Conservation (phyloP, 2,888 invertebrate genomes). For the Calameuta pallipes region DNA sequence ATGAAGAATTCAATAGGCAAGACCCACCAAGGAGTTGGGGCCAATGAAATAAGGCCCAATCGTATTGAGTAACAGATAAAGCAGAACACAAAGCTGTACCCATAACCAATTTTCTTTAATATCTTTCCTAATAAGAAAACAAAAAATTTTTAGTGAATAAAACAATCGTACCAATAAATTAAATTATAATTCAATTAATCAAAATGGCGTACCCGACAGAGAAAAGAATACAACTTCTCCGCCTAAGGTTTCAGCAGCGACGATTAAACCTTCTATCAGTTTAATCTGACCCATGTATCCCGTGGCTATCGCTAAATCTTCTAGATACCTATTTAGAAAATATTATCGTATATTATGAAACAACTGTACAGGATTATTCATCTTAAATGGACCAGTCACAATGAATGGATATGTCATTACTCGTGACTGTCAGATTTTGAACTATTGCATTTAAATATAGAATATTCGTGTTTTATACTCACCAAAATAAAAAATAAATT, state of each 20-base stretch:
- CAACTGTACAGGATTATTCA: neutral
- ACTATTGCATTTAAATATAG: neutral
- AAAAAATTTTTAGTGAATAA: neutral
- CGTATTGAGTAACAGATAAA: slow-evolving; percentile 82
- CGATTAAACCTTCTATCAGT: slow-evolving; percentile 81
- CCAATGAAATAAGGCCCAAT: slow-evolving; percentile 79
- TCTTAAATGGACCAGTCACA: neutral
- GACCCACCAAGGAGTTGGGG: slow-evolving; percentile 85
- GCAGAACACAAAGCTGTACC: slow-evolving; percentile 81
- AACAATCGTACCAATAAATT: neutral
- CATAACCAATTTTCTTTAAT: slow-evolving; percentile 82
- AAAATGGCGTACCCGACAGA: slow-evolving; percentile 70
- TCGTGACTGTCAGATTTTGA: neutral
- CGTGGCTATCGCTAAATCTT: slow-evolving; percentile 77
- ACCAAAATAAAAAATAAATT: slow-evolving; percentile 86
- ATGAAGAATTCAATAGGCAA: slow-evolving; percentile 82
- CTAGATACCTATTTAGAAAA: slow-evolving; percentile 73
- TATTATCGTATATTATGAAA: neutral
- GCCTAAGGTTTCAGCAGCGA: slow-evolving; percentile 82
- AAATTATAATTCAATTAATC: slow-evolving; percentile 11
- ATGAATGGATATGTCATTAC: neutral
- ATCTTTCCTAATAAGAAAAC: slow-evolving; percentile 74
- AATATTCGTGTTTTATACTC: slow-evolving; percentile 43
- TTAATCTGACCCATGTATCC: slow-evolving; percentile 76
- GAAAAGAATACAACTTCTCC: slow-evolving; percentile 85